Conservation (phyloP, 2,113 vertebrate species). For the Poecilia latipinna region DNA sequence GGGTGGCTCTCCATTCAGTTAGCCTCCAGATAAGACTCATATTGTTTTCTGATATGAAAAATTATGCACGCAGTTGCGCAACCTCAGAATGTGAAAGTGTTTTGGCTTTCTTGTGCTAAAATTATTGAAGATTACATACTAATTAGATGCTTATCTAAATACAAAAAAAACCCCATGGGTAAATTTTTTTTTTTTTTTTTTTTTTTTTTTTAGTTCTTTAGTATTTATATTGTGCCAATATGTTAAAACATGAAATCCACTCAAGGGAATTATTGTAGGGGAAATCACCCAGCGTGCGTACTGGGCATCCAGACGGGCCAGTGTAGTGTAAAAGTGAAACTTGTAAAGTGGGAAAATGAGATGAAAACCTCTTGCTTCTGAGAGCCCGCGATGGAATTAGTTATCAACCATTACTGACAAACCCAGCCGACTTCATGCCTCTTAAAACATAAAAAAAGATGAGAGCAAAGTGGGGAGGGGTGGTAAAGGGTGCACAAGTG, state of each 20-base stretch:
- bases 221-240: slow-evolving; percentile 36
- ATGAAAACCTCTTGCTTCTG: slow-evolving; percentile 65
- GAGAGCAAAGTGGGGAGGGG: background rate
- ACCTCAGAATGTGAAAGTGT: slow-evolving; percentile 36
- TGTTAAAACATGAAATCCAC: slow-evolving; percentile 30
- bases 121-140: slow-evolving; percentile 57
- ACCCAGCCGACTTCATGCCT: slow-evolving; percentile 60
- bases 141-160: slow-evolving; percentile 59
- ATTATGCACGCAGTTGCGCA: slow-evolving; percentile 44
- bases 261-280: slow-evolving; percentile 50
- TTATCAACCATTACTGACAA: slow-evolving; percentile 78
- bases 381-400: slow-evolving; percentile 73
- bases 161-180: slow-evolving; percentile 26
- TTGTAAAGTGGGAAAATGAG: slow-evolving; percentile 67
- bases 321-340: slow-evolving; percentile 65
- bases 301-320: slow-evolving; percentile 46
- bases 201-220: background rate
- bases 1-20: slow-evolving; percentile 69
- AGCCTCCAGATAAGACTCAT: slow-evolving; percentile 68
- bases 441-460: slow-evolving; percentile 60
- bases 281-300: slow-evolving; percentile 43
- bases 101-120: slow-evolving; percentile 39
- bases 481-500: background rate
- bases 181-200: background rate
- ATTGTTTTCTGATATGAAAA: slow-evolving; percentile 64